Base-by-base conservation (phyloP, 2,113 vertebrate species). In the Rallus limicola region DNA sequence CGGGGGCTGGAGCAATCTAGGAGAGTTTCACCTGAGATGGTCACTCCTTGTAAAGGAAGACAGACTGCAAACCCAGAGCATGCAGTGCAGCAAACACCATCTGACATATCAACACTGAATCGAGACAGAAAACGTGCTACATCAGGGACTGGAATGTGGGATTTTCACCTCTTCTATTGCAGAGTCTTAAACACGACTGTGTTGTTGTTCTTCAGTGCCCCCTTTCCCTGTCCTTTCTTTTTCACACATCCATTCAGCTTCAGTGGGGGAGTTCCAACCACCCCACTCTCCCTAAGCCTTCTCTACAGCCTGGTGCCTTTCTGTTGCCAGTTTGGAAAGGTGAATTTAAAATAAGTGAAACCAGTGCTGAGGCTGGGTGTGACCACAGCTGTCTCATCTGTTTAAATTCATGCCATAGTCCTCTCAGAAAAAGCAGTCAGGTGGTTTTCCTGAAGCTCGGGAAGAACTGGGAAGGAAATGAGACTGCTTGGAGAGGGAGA, bases 41-140 rank as follows among this genome's bases (percentile, higher is more conserved):
- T 59, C 52, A 50, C 11, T 74, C 40, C 50, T 78, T 33, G 33
- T 20, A 34, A 53, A 40, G 17, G 65, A 65, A 48, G 38, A 40
- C 26, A 92, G 29, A 23, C 29, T 75, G 40, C 62, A 88, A 79
- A 17, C 31, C 6, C 1, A 42, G 24, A 75, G 21, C 65, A 36
- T 0, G 0, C 24, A 33, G n/a, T 25, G 14, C 42, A 42, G 60
- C 16, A 56, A 84, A 34, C 1, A 1, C 24, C 7, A 0, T 38
- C 46, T 59, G 67, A 31, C 63, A 8, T 11, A 50, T 5, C 5
- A 3, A 67, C 4, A 3, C 13, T 19, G n/a, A 59, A 75, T 3
- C 16, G 7, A 58, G 88, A 50, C 15, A 76, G 19, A 88, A 88
- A 44, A 8, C 9, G 1, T 18, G 31, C 11, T 28, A 17, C 7